phyloP scores from a whole-genome alignment of 2,797 vertebrate genomes.

The Tympanoctomys barrerae region DNA sequence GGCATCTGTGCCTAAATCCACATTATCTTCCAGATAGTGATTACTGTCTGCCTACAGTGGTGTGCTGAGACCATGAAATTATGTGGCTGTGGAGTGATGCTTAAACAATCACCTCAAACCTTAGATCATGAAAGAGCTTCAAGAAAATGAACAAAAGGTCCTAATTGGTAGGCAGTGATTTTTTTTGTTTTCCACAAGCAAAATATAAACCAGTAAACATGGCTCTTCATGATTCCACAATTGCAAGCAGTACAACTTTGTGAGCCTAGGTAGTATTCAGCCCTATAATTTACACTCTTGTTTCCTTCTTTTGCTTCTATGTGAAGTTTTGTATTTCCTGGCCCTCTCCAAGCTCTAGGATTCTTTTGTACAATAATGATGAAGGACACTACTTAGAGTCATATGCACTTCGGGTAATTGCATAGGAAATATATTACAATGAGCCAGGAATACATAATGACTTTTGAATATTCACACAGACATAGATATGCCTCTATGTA shows the following conservation, averaged over 20 bases:
- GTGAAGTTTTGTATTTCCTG: background rate
- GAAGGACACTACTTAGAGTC: background rate
- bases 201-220: background rate
- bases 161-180: background rate
- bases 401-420: background rate
- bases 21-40: constrained; percentile 3
- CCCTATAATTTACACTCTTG: background rate
- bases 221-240: background rate
- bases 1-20: constrained; percentile 52
- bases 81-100: background rate
- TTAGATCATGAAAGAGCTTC: background rate
- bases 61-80: background rate
- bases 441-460: background rate
- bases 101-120: constrained; percentile 28
- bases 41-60: background rate
- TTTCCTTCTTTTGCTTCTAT: background rate
- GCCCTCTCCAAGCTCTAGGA: background rate
- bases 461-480: background rate
- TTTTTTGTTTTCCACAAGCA: constrained; percentile 54
- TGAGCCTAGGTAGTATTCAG: background rate
- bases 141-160: constrained; percentile 11
- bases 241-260: background rate
- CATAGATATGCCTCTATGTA: background rate
- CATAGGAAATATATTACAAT: background rate
- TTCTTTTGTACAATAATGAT: background rate